These are phyloP conservation scores for Saccostrea glomerata DNA, from an alignment of 1,140 invertebrate species.

Conservation along the genomic window DNA sequence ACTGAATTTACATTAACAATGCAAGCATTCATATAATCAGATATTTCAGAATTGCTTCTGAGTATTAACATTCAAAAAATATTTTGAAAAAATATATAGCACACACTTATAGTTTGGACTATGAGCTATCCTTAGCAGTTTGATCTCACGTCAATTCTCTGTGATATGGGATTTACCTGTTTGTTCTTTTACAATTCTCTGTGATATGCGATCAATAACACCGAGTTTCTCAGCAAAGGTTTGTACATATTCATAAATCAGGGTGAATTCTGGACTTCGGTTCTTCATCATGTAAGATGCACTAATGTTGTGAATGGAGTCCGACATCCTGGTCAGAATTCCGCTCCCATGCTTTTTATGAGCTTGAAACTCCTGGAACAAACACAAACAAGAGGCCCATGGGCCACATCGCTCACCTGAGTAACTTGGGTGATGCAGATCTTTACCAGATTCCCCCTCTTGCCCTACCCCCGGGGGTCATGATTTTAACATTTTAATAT, in stretches of 20 bases:
- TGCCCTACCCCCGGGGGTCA: too few relatives aligned
- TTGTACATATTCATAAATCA: constrained; percentile 84
- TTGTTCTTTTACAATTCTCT: constrained; percentile 82
- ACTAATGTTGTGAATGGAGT: constrained; percentile 83
- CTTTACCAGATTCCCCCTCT: too few relatives aligned
- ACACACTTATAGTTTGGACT: too few relatives aligned
- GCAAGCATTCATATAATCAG: background rate
- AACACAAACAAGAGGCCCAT: background rate
- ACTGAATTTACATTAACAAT: too few relatives aligned
- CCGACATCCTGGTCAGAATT: constrained; percentile 82
- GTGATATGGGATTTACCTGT: too few relatives aligned
- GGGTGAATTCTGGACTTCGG: constrained; percentile 84
- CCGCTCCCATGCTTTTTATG: constrained; percentile 84
- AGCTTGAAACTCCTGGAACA: constrained; percentile 84
- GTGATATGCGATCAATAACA: constrained; percentile 84
- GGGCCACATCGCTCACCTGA: too few relatives aligned
- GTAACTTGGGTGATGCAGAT: too few relatives aligned
- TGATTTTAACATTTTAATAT: too few relatives aligned
- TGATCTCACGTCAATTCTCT: too few relatives aligned
- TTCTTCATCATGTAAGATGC: constrained; percentile 82
- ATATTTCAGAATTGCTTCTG: background rate
- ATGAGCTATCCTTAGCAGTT: too few relatives aligned
- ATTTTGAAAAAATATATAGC: too few relatives aligned
- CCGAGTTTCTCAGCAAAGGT: constrained; percentile 84
- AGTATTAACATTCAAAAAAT: background rate